phyloP scores from a whole-genome alignment of 2,888 invertebrate species.

The Nephrotoma flavescens region DNA sequence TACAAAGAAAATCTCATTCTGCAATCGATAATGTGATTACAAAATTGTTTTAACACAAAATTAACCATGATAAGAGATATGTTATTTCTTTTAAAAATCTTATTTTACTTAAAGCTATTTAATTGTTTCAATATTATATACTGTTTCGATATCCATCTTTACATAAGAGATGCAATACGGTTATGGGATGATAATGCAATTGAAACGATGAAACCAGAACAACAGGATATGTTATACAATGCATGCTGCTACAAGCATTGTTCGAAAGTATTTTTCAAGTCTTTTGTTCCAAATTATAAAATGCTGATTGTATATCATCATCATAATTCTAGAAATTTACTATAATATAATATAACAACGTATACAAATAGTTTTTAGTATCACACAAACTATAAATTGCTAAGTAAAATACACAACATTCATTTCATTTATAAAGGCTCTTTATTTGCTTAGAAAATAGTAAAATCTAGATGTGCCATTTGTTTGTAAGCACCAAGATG shows the following conservation, averaged over 20 bases:
- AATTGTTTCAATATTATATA: too few relatives aligned
- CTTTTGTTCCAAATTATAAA: background rate
- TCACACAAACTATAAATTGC: background rate
- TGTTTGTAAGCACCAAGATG: too few relatives aligned
- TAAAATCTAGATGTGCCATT: too few relatives aligned
- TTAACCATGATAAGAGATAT: background rate
- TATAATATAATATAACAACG: background rate
- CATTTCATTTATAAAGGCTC: too few relatives aligned
- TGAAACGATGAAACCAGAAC: background rate
- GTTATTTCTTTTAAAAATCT: too few relatives aligned
- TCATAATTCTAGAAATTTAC: background rate
- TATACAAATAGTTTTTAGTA: background rate
- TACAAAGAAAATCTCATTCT: background rate
- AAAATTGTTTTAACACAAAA: background rate
- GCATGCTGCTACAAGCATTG: background rate
- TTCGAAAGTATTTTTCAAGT: background rate
- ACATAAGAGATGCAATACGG: too few relatives aligned
- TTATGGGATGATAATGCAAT: background rate
- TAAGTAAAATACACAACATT: background rate
- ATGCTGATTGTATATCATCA: background rate
- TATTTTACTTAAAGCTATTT: too few relatives aligned
- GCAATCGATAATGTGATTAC: background rate
- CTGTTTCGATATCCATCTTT: too few relatives aligned
- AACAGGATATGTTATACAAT: background rate
- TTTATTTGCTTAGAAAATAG: too few relatives aligned